These are phyloP conservation scores for Parauchenoglanis ngamensis DNA, from an alignment of 2,797 vertebrate genomes.

Conservation along the genomic window DNA sequence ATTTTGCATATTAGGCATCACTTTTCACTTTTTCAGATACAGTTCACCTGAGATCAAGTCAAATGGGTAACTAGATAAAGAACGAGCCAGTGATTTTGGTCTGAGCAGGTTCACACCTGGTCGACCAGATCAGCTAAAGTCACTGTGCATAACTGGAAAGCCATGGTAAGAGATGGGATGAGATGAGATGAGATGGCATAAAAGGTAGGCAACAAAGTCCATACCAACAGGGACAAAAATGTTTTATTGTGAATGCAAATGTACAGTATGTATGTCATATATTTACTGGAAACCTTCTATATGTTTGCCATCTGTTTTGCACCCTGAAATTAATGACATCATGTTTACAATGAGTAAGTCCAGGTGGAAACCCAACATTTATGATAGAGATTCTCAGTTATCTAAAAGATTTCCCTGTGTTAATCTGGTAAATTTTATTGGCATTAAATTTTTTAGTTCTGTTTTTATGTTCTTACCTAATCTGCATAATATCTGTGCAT, in stretches of 20 bases:
- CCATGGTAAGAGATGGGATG: slow-evolving; percentile 18
- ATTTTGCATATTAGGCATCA: not conserved
- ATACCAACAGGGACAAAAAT: not conserved
- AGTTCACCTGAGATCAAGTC: slow-evolving; percentile 1
- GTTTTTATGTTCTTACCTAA: not conserved
- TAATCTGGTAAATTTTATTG: not conserved
- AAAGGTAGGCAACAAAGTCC: slow-evolving; percentile 30
- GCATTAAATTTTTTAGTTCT: slow-evolving; percentile 5
- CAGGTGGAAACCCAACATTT: not conserved
- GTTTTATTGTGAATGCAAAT: slow-evolving; percentile 7
- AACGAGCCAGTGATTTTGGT: slow-evolving; percentile 66
- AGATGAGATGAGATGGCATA: slow-evolving; percentile 16
- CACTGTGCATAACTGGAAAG: slow-evolving; percentile 50
- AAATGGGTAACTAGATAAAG: slow-evolving; percentile 31
- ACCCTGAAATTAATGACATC: not conserved
- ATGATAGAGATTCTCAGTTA: not conserved
- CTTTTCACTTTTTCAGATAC: slow-evolving; percentile 7
- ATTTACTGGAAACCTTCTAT: not conserved
- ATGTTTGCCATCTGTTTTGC: slow-evolving; percentile 7
- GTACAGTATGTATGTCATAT: not conserved
- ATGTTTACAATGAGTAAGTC: slow-evolving; percentile 1
- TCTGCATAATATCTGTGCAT: not conserved
- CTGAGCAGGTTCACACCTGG: slow-evolving; percentile 80
- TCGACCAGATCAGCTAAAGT: slow-evolving; percentile 68
- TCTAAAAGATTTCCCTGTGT: not conserved